phyloP scores from a whole-genome alignment of 2,113 vertebrate genomes.

The Sturnira hondurensis region DNA sequence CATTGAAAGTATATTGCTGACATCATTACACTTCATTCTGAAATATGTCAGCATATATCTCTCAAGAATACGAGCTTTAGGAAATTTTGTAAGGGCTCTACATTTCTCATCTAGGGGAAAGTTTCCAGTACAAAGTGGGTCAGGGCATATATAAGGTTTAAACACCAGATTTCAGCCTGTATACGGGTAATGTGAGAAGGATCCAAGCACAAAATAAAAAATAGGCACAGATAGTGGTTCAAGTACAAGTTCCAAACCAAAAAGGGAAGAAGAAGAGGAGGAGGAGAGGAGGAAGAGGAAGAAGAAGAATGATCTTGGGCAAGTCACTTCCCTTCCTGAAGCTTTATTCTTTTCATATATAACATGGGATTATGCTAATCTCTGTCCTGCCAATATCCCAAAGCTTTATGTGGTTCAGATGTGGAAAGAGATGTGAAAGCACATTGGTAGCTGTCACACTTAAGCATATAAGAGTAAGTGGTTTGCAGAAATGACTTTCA shows the following conservation, averaged over 20 bases:
- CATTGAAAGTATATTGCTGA: neutral
- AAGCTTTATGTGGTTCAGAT: conserved; percentile 26
- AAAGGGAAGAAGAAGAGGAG: neutral
- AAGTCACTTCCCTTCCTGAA: conserved; percentile 16
- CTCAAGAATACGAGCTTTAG: neutral
- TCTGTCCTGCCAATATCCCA: neutral
- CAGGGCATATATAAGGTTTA: neutral
- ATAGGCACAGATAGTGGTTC: neutral
- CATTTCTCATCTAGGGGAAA: neutral
- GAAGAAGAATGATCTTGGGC: neutral
- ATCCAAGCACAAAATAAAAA: neutral
- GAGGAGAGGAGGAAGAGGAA: neutral
- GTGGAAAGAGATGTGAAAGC: neutral
- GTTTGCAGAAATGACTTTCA: neutral
- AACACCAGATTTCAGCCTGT: neutral
- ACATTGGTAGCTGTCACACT: neutral
- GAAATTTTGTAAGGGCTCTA: neutral
- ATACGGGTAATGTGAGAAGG: neutral
- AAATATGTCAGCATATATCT: neutral
- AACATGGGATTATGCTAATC: neutral
- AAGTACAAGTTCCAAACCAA: neutral
- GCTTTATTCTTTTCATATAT: neutral
- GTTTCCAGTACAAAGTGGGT: neutral
- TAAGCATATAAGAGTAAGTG: neutral
- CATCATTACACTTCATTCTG: neutral